phyloP scores from a whole-genome alignment of 2,888 invertebrate species.

The Lamellibrachia columna region DNA sequence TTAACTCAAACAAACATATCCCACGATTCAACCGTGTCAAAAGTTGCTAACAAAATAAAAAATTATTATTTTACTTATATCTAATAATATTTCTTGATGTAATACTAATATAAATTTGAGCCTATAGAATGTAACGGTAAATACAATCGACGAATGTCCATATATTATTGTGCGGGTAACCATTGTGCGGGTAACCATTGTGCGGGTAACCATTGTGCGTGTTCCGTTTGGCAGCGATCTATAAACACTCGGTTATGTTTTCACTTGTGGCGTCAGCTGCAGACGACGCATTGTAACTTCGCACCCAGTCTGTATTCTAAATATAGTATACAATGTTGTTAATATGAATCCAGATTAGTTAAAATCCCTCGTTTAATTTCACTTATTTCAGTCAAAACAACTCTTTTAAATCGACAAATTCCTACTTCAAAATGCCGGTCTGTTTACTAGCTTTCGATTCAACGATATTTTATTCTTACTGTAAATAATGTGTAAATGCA shows the following conservation, averaged over 20 bases:
- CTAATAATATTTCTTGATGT: background rate
- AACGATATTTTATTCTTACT: background rate
- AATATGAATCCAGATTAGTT: background rate
- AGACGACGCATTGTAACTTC: background rate
- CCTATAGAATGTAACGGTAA: background rate
- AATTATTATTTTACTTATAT: too few species aligned
- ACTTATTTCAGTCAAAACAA: background rate
- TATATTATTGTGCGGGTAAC: background rate
- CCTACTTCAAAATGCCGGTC: background rate
- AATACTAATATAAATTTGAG: background rate
- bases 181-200: background rate
- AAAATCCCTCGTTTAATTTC: background rate
- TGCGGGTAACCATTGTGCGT: background rate
- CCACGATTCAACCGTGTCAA: too few species aligned
- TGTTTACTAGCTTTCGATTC: background rate
- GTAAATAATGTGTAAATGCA: background rate
- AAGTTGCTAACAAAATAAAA: too few species aligned
- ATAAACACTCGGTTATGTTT: background rate
- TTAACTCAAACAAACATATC: too few species aligned
- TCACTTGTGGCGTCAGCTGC: background rate
- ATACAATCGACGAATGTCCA: background rate
- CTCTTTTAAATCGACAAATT: background rate
- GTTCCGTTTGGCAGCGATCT: background rate
- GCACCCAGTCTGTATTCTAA: background rate
- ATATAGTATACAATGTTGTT: background rate